Evolutionary conservation across 2,113 vertebrate genomes (phyloP).

Genomic region (Erythrocebus patas): DNA sequence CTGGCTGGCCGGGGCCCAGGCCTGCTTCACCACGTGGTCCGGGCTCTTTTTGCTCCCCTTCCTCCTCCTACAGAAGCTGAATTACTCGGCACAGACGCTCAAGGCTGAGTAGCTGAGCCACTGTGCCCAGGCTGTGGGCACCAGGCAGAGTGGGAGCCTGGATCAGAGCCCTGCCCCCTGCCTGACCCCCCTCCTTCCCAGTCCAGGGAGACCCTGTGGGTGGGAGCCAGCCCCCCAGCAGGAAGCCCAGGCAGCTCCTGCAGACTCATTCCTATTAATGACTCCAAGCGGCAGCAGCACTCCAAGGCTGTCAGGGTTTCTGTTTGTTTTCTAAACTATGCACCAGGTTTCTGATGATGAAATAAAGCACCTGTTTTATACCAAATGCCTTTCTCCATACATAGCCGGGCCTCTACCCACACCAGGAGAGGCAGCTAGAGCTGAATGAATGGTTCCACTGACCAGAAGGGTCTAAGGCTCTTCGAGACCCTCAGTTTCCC

Average conservation of each 20-base stretch:
- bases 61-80: conserved; percentile 80
- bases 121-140: background rate
- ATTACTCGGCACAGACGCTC: background rate
- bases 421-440: fast-evolving
- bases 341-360: background rate
- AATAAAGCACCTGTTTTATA: conserved; percentile 56
- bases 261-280: background rate
- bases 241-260: background rate
- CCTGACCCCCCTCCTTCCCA: fast-evolving
- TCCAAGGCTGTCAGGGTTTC: background rate
- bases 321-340: no score
- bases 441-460: fast-evolving
- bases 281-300: background rate
- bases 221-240: background rate
- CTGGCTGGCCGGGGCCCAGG: conserved; percentile 92
- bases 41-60: conserved; percentile 90
- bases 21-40: conserved; percentile 88
- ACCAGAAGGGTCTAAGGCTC: background rate
- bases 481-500: fast-evolving
- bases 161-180: background rate
- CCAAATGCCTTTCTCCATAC: background rate
- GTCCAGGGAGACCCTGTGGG: background rate
- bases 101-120: conserved; percentile 42
- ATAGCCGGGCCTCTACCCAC: background rate
- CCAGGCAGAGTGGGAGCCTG: background rate